Conservation (phyloP, 1,140 invertebrate genomes). For the Anoplophora glabripennis region DNA sequence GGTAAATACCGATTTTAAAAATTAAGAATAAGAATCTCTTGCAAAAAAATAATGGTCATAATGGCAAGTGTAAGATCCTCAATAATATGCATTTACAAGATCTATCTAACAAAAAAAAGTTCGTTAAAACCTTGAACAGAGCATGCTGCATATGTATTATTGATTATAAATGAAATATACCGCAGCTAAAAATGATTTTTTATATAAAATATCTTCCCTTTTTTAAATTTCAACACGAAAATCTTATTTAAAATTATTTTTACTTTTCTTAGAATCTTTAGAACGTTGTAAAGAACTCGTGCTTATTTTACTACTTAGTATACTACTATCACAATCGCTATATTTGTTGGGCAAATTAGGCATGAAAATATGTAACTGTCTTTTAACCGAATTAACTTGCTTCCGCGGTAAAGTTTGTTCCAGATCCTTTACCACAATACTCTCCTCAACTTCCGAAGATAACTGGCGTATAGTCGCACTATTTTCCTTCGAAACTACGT, state of each 20-base stretch:
- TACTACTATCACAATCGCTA: slow-evolving; percentile 32
- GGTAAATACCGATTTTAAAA: too few species aligned
- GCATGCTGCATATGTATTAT: too few species aligned
- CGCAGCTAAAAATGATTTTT: too few species aligned
- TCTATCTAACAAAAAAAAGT: too few species aligned
- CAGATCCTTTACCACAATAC: background rate
- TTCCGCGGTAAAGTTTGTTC: background rate
- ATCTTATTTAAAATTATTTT: background rate
- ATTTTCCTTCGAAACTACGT: background rate
- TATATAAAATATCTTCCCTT: background rate
- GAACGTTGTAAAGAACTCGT: background rate
- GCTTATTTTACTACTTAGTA: slow-evolving; percentile 29
- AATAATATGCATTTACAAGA: too few species aligned
- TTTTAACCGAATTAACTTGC: slow-evolving; percentile 38
- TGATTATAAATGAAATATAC: too few species aligned
- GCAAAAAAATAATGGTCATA: too few species aligned
- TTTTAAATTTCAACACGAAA: background rate
- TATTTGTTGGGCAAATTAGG: slow-evolving; percentile 56
- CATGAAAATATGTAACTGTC: slow-evolving; percentile 68
- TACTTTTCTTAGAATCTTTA: background rate
- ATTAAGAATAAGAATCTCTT: too few species aligned
- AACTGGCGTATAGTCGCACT: background rate
- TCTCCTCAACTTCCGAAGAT: slow-evolving; percentile 5
- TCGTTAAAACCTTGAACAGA: too few species aligned
- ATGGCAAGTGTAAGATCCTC: too few species aligned